Base-by-base conservation (phyloP, 2,113 vertebrate species). In the Sinocyclocheilus maitianheensis region DNA sequence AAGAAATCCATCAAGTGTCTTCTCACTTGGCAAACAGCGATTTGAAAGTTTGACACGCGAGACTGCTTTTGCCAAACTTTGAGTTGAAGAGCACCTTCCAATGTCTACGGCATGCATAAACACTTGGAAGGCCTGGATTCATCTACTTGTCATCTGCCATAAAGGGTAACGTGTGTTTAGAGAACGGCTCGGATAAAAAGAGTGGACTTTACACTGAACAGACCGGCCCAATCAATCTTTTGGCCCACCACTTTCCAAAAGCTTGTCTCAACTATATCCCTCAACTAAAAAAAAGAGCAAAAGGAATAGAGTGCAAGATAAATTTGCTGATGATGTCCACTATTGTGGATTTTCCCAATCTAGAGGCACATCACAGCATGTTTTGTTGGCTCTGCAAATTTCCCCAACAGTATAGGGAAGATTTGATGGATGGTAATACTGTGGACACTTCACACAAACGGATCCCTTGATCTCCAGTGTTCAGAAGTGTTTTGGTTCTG, bases 111-210 rank as follows among this genome's bases (percentile, higher is more conserved):
- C 87, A 88, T 81, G 67, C 55, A 85, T 89, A 84, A 90, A 90
- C 85, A 88, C 76, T 77, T 51, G 62, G 69, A 76, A 77, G 79
- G 85, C 62, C 67, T 81, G 85, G 84, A 74, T 75, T 87, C 71
- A 69, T 87, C 89, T 87, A 72, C 37, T 62, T 89, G 82, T 87
- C 84, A 84, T 91, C 85, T 86, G 87, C 82, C 46, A 84, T 60
- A 37, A 74, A 58, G 85, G 86, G 76, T 82, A 88, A 78, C 20
- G 48, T 83, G 40, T 88, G 90, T 89, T 88, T 89, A 88, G n/a
- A 90, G 79, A 86, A 83, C 26, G 60, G 18, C 77, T 84, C 53
- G 37, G 72, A 88, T 26, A 71, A 63, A 84, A 72, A 62, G 63
- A 30, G 51, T 58, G 80, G 65, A 84, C 81, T 80, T 88, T 87